Evolutionary conservation across 2,797 vertebrate genomes (phyloP).

Genomic region (Danionella dracula): DNA sequence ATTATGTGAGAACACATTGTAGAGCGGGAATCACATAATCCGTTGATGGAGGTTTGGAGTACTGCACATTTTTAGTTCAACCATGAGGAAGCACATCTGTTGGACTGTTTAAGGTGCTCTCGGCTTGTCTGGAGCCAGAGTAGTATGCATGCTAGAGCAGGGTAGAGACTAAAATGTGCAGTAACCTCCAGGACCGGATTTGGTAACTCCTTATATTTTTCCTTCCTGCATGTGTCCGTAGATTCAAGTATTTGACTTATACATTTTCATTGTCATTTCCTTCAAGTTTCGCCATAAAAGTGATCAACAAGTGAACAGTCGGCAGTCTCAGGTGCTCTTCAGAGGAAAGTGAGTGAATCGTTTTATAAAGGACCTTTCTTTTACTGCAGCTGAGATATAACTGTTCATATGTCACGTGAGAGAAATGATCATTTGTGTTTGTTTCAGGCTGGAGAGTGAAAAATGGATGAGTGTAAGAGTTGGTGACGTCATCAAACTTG

Average conservation of each 20-base stretch:
- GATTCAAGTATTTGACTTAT: background rate
- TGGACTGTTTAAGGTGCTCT: too few species aligned
- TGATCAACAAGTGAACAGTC: slow-evolving; percentile 76
- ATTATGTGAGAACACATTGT: slow-evolving; percentile 70
- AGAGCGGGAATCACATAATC: too few species aligned
- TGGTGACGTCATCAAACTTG: slow-evolving; percentile 75
- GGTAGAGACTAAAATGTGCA: too few species aligned
- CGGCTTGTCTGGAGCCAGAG: too few species aligned
- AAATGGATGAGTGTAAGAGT: slow-evolving; percentile 79
- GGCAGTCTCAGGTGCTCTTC: slow-evolving; percentile 73
- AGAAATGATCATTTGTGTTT: background rate
- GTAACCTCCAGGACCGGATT: too few species aligned
- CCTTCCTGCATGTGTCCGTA: too few species aligned
- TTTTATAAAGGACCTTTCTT: background rate
- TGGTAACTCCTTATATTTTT: too few species aligned
- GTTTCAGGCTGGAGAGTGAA: slow-evolving; percentile 70
- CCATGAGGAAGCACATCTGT: too few species aligned
- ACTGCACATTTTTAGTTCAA: too few species aligned
- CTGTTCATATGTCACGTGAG: background rate
- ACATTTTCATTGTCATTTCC: slow-evolving; percentile 11
- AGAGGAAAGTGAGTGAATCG: slow-evolving; percentile 66
- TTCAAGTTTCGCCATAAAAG: slow-evolving; percentile 75
- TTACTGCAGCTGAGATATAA: background rate
- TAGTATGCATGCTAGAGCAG: too few species aligned
- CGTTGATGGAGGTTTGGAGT: too few species aligned